A percentile compares a stretch with the other conserved stretches of the same genome.
Evolutionary conservation across 2,797 vertebrate species (phyloP).

Genomic region (Rachycentron canadum): DNA sequence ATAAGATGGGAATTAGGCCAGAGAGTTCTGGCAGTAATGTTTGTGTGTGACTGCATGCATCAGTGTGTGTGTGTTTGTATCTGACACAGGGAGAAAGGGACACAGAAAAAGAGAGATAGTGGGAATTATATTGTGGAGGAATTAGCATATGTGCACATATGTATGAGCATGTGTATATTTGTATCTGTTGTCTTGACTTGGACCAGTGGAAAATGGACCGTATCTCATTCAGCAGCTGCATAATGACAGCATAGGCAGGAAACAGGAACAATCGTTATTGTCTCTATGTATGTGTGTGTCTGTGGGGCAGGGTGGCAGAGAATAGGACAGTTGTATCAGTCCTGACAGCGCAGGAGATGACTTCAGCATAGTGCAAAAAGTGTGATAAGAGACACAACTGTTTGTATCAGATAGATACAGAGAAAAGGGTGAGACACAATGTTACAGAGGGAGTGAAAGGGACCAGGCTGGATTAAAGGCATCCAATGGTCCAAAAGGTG

Average conservation of each 20-base stretch:
- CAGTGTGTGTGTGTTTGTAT: constrained; percentile 31
- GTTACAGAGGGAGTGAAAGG: constrained; percentile 32
- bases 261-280: constrained; percentile 82
- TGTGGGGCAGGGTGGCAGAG: constrained; percentile 32
- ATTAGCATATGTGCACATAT: constrained; percentile 14
- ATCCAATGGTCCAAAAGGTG: not conserved
- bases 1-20: constrained; percentile 82
- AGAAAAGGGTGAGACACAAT: constrained; percentile 36
- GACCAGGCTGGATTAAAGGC: constrained; percentile 48
- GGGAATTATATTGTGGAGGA: constrained; percentile 29
- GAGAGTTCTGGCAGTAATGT: constrained; percentile 71
- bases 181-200: constrained; percentile 30
- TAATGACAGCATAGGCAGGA: constrained; percentile 74
- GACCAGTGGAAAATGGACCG: constrained; percentile 57
- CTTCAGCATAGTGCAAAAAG: constrained; percentile 68
- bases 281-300: constrained; percentile 51
- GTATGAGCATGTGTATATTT: constrained; percentile 14
- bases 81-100: constrained; percentile 40
- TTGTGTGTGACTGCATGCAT: constrained; percentile 39
- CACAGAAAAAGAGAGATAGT: constrained; percentile 25
- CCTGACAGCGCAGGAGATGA: constrained; percentile 75
- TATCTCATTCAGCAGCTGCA: constrained; percentile 79
- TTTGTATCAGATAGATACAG: constrained; percentile 50
- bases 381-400: constrained; percentile 67
- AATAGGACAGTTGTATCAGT: constrained; percentile 65